Conservation (phyloP, 1,140 invertebrate species). For the Macrobrachium rosenbergii region DNA sequence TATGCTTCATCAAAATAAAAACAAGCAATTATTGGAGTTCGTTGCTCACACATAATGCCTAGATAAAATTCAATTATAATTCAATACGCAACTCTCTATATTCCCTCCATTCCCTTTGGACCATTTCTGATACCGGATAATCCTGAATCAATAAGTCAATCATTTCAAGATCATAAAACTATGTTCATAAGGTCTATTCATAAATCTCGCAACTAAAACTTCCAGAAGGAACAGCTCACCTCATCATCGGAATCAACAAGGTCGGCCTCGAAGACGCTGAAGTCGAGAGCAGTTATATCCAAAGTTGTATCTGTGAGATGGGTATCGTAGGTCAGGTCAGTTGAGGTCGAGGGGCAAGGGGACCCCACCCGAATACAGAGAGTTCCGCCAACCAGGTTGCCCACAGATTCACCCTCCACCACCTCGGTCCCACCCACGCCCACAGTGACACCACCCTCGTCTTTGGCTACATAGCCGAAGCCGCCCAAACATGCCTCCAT, state of each 20-base stretch:
- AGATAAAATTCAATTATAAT: no score
- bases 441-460: background rate
- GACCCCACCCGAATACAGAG: slow-evolving; percentile 52
- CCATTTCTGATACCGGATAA: no score
- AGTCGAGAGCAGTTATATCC: slow-evolving; percentile 5
- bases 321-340: slow-evolving; percentile 26
- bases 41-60: no score
- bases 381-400: slow-evolving; percentile 37
- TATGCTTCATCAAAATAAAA: no score
- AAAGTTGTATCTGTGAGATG: slow-evolving; percentile 8
- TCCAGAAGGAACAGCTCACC: background rate
- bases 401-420: background rate
- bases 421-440: background rate
- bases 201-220: no score
- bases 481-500: no score
- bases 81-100: no score
- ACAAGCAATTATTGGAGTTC: no score
- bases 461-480: background rate
- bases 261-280: background rate
- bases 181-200: no score
- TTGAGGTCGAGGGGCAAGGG: slow-evolving; percentile 13
- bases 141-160: no score
- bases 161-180: no score
- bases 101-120: no score
- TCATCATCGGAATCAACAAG: slow-evolving; percentile 12